Conservation (phyloP, 2,797 vertebrate genomes). For the Scolopax bukidnonensis region DNA sequence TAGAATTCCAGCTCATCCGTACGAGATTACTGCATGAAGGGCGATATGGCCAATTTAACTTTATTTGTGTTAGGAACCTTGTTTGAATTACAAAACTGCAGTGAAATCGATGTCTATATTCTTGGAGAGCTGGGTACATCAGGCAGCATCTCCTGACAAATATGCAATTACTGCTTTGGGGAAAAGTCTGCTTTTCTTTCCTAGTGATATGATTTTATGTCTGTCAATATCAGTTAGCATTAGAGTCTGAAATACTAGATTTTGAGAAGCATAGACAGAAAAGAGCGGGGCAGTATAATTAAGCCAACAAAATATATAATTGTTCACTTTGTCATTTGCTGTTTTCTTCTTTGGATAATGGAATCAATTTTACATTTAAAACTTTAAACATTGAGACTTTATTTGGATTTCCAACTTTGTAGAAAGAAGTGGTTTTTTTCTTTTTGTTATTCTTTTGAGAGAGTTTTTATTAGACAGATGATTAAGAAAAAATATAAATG, state of each 20-base stretch:
- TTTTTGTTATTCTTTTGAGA: neutral
- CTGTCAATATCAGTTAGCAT: neutral
- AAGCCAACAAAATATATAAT: neutral
- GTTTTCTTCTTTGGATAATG: neutral
- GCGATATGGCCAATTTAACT: slow-evolving; percentile 16
- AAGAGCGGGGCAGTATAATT: neutral
- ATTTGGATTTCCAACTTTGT: neutral
- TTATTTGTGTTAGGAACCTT: neutral
- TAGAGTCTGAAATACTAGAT: neutral
- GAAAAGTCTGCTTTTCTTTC: neutral
- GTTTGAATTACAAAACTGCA: neutral
- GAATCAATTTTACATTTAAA: neutral
- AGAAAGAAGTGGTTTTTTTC: neutral
- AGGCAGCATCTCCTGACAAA: neutral
- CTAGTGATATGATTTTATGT: neutral
- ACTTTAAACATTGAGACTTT: neutral
- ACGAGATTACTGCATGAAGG: slow-evolving; percentile 23
- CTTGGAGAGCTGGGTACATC: neutral
- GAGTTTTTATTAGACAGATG: neutral
- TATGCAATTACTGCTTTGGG: neutral
- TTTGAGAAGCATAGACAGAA: neutral
- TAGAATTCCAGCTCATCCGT: slow-evolving; percentile 58
- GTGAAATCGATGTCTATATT: neutral
- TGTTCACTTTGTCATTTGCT: neutral
- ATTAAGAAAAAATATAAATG: neutral